A percentile compares a stretch with the other conserved stretches of the same genome.
phyloP scores from a whole-genome alignment of 2,113 vertebrate species.

The Mola mola region DNA sequence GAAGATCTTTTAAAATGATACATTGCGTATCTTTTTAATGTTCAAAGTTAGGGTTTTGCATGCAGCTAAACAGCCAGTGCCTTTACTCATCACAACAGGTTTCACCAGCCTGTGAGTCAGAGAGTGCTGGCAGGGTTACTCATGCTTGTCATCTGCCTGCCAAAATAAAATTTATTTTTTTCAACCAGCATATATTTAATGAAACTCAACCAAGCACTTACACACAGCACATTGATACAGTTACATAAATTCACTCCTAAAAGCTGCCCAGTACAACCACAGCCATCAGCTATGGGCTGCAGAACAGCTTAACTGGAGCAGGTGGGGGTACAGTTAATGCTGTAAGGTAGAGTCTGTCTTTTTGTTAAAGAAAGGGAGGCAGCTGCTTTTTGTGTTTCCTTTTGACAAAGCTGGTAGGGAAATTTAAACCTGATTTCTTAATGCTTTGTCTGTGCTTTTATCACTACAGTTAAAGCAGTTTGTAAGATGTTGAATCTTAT shows the following conservation, averaged over 20 bases:
- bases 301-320: neutral
- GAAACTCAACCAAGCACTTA: conserved; percentile 16
- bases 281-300: conserved; percentile 7
- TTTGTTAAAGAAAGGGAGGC: too few species aligned
- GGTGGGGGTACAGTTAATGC: conserved; percentile 12
- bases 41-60: neutral
- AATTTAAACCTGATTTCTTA: conserved; percentile 4
- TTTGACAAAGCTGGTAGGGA: neutral
- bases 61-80: neutral
- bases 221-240: neutral
- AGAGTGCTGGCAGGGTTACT: conserved; percentile 24
- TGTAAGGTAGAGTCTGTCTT: conserved; percentile 8
- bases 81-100: conserved; percentile 36
- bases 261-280: neutral
- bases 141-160: conserved; percentile 30
- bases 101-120: conserved; percentile 57
- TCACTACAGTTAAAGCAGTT: conserved; percentile 1
- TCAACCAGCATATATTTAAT: conserved; percentile 26
- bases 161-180: conserved; percentile 45
- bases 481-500: too few species aligned
- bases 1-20: too few species aligned
- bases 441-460: neutral
- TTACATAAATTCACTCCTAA: conserved; percentile 28
- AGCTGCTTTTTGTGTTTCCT: neutral
- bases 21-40: too few species aligned